These are phyloP conservation scores for Leucophenga varia DNA, from an alignment of 1,140 invertebrate species.

Conservation along the genomic window DNA sequence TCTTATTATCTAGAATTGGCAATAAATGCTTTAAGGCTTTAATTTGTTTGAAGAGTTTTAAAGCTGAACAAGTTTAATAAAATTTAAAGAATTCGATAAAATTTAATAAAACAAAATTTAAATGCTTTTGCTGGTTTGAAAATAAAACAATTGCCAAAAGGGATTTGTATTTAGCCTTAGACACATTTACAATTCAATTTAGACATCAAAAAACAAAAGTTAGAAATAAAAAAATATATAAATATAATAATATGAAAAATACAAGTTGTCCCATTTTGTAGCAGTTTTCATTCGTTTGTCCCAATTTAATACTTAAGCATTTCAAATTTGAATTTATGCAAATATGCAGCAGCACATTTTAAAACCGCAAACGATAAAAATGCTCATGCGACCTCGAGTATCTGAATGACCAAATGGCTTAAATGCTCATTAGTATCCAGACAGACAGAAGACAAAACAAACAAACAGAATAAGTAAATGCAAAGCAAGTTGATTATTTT, in stretches of 20 bases:
- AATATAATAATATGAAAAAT: constrained; percentile 38
- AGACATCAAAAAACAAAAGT: constrained; percentile 17
- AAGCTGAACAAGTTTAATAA: constrained; percentile 22
- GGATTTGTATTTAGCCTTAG: too few species aligned
- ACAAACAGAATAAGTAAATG: not conserved
- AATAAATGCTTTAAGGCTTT: too few species aligned
- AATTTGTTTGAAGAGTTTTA: not conserved
- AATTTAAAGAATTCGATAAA: constrained; percentile 5
- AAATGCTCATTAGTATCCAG: constrained; percentile 39
- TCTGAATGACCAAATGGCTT: constrained; percentile 12
- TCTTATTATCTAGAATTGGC: too few species aligned
- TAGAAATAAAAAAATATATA: constrained; percentile 27
- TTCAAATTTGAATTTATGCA: constrained; percentile 43
- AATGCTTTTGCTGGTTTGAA: too few species aligned
- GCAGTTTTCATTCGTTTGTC: not conserved
- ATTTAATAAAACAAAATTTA: too few species aligned
- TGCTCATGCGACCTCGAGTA: not conserved
- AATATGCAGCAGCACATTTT: constrained; percentile 25
- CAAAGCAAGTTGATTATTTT: constrained; percentile 36
- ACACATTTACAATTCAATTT: too few species aligned
- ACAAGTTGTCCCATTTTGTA: constrained; percentile 14
- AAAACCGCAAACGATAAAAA: not conserved
- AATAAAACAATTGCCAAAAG: too few species aligned
- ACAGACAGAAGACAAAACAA: constrained; percentile 2
- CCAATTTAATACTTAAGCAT: constrained; percentile 6